These are phyloP conservation scores for Trypoxylon attenuatum DNA, from an alignment of 2,888 invertebrate genomes.

Conservation along the genomic window DNA sequence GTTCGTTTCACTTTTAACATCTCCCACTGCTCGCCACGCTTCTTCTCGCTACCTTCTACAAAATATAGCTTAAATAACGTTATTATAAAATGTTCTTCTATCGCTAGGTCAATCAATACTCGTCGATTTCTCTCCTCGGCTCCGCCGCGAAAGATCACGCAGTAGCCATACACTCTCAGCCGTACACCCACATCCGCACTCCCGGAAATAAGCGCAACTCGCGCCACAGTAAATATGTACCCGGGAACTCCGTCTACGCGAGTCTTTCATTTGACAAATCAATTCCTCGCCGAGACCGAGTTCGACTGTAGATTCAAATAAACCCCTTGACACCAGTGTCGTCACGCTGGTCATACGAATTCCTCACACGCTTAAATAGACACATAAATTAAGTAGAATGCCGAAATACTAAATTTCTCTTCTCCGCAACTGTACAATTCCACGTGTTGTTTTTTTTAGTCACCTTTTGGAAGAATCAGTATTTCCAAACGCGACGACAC, in stretches of 20 bases:
- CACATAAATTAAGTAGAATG: neutral
- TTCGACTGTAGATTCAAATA: too few relatives aligned
- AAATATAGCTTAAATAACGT: conserved; percentile 56
- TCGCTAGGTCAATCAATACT: conserved; percentile 33
- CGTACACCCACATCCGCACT: conserved; percentile 25
- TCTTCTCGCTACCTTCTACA: conserved; percentile 50
- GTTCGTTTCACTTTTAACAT: conserved; percentile 10
- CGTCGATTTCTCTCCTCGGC: conserved; percentile 22
- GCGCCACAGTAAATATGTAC: conserved; percentile 16
- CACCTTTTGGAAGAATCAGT: too few relatives aligned
- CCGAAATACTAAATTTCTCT: neutral
- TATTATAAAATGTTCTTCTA: conserved; percentile 62
- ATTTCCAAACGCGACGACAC: too few relatives aligned
- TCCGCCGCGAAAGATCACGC: conserved; percentile 21
- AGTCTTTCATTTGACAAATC: too few relatives aligned
- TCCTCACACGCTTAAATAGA: too few relatives aligned
- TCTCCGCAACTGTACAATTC: conserved; percentile 13
- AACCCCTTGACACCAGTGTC: too few relatives aligned
- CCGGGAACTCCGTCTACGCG: too few relatives aligned
- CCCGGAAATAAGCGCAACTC: conserved; percentile 43
- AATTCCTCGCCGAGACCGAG: too few relatives aligned
- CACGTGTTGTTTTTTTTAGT: conserved; percentile 24
- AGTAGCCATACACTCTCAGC: too few relatives aligned
- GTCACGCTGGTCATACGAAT: too few relatives aligned
- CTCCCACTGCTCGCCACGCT: conserved; percentile 14